A percentile compares a stretch with the other conserved stretches of the same genome.
Conservation (phyloP, 2,797 vertebrate species). For the Emydoidea blandingii region DNA sequence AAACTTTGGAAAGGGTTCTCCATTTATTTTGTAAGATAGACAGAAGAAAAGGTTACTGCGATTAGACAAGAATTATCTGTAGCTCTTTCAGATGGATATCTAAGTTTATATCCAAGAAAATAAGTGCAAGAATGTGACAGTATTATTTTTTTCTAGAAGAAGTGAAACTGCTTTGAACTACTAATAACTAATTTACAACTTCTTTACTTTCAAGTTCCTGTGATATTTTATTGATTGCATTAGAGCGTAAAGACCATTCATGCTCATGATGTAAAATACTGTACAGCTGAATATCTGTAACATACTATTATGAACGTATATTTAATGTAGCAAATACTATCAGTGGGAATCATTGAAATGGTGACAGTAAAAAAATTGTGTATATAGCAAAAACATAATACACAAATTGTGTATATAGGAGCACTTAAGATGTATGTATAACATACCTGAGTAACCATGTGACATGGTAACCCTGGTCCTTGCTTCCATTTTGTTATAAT, state of each 20-base stretch:
- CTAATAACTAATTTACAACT: not conserved
- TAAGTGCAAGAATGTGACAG: too few species aligned
- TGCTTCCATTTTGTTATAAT: not conserved
- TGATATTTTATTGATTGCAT: not conserved
- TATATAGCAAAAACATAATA: not conserved
- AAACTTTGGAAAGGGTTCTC: too few species aligned
- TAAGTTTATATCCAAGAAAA: too few species aligned
- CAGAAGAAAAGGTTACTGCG: too few species aligned
- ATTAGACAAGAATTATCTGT: too few species aligned
- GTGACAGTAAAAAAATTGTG: not conserved
- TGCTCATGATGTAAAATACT: not conserved
- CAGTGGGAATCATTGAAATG: not conserved
- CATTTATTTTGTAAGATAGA: too few species aligned
- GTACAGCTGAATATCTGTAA: not conserved
- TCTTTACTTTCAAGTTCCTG: not conserved
- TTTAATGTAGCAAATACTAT: not conserved
- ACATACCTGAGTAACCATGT: not conserved
- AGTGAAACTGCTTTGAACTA: too few species aligned
- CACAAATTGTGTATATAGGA: not conserved
- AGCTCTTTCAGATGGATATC: too few species aligned
- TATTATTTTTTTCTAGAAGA: too few species aligned
- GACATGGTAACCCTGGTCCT: not conserved
- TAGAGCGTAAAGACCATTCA: not conserved
- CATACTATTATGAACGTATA: not conserved
- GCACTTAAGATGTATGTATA: not conserved